phyloP scores from a whole-genome alignment of 2,888 invertebrate genomes.

The Eupelmus urozonus region DNA sequence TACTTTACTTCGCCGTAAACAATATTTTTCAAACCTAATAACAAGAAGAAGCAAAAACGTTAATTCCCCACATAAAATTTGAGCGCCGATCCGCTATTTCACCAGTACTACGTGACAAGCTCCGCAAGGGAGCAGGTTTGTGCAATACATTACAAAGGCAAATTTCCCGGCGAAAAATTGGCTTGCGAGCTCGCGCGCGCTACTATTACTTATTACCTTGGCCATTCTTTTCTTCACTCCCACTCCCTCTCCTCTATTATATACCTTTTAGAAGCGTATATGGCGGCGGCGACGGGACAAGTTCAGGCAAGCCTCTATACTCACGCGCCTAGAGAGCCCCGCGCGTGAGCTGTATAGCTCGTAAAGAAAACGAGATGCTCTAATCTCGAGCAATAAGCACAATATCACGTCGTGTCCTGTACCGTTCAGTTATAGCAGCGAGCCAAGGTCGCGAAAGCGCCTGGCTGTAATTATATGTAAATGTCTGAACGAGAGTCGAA shows the following conservation, averaged over 20 bases:
- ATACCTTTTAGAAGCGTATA: slow-evolving; percentile 8
- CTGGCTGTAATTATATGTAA: slow-evolving; percentile 53
- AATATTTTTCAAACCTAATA: too few species aligned
- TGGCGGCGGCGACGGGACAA: neutral
- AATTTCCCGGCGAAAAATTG: slow-evolving; percentile 30
- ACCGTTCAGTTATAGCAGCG: slow-evolving; percentile 8
- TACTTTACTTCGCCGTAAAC: too few species aligned
- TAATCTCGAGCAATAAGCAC: slow-evolving; percentile 49
- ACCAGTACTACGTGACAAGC: neutral
- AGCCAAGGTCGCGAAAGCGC: slow-evolving; percentile 12
- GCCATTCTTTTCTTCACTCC: neutral
- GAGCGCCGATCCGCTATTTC: neutral
- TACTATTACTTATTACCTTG: slow-evolving; percentile 28
- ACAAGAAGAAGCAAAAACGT: too few species aligned
- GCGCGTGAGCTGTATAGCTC: neutral
- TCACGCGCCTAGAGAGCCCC: slow-evolving; percentile 8
- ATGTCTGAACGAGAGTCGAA: slow-evolving; percentile 19
- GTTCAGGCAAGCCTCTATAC: neutral
- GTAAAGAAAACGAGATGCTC: slow-evolving; percentile 53
- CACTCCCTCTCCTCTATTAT: neutral
- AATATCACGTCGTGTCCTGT: slow-evolving; percentile 27
- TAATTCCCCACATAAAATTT: too few species aligned
- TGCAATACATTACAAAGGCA: slow-evolving; percentile 41
- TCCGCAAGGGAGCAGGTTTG: slow-evolving; percentile 24
- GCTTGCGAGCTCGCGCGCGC: neutral